Conservation (phyloP, 2,113 vertebrate species). For the Spea multiplicata region DNA sequence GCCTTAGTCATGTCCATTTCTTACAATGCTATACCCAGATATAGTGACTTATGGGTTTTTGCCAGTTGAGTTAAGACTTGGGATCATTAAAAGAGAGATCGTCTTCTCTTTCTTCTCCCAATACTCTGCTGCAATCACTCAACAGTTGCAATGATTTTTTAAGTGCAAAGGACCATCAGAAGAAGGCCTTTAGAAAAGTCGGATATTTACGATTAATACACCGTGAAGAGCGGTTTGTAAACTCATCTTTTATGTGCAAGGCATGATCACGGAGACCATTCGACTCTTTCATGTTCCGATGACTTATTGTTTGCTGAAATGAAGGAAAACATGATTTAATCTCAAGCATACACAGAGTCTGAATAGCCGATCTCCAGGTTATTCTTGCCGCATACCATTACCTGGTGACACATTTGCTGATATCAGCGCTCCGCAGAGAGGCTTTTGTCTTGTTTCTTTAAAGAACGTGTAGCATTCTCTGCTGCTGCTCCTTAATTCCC, state of each 20-base stretch:
- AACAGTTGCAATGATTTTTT: too few species aligned
- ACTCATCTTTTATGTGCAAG: neutral
- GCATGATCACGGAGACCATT: neutral
- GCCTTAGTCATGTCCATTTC: too few species aligned
- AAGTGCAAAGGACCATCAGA: too few species aligned
- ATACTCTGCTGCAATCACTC: too few species aligned
- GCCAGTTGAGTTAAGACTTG: too few species aligned
- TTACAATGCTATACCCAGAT: too few species aligned
- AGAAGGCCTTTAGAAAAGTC: too few species aligned
- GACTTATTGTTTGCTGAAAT: slow-evolving; percentile 30
- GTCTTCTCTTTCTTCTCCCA: too few species aligned
- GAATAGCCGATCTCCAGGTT: neutral
- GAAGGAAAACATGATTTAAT: slow-evolving; percentile 3
- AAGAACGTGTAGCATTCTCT: slow-evolving; percentile 6
- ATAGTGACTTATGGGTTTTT: too few species aligned
- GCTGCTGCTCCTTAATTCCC: slow-evolving; percentile 3
- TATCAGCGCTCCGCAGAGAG: neutral
- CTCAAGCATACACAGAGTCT: neutral
- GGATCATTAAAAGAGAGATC: too few species aligned
- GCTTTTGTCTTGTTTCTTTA: slow-evolving; percentile 21
- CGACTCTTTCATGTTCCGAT: neutral
- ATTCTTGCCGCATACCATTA: slow-evolving; percentile 18
- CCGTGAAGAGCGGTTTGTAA: slow-evolving; percentile 10
- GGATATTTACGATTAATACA: neutral
- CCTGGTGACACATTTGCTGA: neutral